phyloP scores from a whole-genome alignment of 1,140 invertebrate species.

The Aphis gossypii region DNA sequence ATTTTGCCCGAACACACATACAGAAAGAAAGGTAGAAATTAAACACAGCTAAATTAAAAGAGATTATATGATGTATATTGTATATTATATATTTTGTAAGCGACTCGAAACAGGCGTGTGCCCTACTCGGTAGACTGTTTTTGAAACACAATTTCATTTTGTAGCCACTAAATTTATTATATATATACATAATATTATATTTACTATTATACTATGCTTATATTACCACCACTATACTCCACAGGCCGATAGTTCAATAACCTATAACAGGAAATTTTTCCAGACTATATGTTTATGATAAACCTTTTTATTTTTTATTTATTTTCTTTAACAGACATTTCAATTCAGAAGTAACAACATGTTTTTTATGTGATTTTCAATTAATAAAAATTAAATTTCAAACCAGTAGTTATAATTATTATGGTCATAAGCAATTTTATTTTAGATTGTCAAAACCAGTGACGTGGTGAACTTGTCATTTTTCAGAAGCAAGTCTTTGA shows the following conservation, averaged over 20 bases:
- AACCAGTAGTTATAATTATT: no score
- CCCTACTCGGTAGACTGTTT: not conserved
- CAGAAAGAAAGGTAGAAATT: not conserved
- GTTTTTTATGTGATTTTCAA: no score
- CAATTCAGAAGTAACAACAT: no score
- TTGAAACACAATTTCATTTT: not conserved
- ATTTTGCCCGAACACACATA: not conserved
- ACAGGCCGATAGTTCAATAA: no score
- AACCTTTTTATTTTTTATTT: no score
- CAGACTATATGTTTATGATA: no score
- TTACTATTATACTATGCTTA: not conserved
- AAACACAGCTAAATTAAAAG: not conserved
- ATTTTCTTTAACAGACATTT: no score
- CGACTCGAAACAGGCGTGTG: not conserved
- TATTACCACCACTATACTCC: not conserved
- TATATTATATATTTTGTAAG: not conserved
- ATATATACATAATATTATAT: not conserved
- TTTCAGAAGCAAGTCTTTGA: not conserved
- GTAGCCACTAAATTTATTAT: not conserved
- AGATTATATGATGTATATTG: conserved; percentile 18
- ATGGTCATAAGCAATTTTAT: not conserved
- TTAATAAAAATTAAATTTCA: no score
- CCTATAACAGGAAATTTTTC: no score
- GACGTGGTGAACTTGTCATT: not conserved
- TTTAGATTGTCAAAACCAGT: not conserved